phyloP scores from a whole-genome alignment of 1,140 invertebrate genomes.

The Diabrotica virgifera region DNA sequence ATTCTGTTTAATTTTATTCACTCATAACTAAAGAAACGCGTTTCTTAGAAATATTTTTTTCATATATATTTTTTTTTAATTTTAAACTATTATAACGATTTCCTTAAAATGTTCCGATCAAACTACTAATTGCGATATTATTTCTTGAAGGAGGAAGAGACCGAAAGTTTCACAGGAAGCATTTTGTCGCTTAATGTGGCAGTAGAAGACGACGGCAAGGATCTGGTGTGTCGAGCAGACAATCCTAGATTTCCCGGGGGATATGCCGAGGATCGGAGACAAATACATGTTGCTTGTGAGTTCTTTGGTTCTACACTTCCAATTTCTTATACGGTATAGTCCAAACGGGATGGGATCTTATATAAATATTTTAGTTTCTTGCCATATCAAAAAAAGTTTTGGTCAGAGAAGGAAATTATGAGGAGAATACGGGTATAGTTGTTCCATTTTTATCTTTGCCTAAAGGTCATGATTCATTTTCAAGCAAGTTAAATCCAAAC shows the following conservation, averaged over 20 bases:
- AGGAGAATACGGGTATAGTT: too few species aligned
- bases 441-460: too few species aligned
- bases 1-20: too few species aligned
- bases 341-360: conserved; percentile 5
- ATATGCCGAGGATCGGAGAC: conserved; percentile 71
- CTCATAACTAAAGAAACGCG: too few species aligned
- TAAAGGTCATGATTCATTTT: too few species aligned
- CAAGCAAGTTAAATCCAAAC: too few species aligned
- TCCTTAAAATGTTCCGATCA: too few species aligned
- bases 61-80: too few species aligned
- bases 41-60: too few species aligned
- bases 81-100: too few species aligned
- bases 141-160: conserved; percentile 44
- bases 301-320: conserved; percentile 9
- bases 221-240: conserved; percentile 81
- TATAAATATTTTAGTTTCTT: neutral
- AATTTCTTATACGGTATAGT: conserved; percentile 8
- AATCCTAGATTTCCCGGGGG: conserved; percentile 83
- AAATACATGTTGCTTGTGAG: conserved; percentile 82
- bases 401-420: too few species aligned
- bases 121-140: conserved; percentile 1
- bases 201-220: conserved; percentile 76
- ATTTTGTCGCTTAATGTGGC: conserved; percentile 68
- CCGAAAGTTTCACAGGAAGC: conserved; percentile 60
- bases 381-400: too few species aligned